Base-by-base conservation (phyloP, 1,140 invertebrate species). In the Phocides pigmalion region DNA sequence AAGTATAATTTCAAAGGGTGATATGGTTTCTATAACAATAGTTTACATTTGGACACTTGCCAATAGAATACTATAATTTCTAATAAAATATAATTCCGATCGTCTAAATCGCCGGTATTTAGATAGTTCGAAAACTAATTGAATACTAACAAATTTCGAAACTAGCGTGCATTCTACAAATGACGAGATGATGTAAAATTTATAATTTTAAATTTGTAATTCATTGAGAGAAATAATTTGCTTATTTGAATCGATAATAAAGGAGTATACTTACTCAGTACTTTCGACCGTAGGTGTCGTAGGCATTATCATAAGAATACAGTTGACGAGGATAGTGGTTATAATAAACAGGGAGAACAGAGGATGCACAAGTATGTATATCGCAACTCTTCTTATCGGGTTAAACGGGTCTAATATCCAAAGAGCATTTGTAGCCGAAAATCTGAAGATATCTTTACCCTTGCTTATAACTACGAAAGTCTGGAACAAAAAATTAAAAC, bases 361-460 rank as follows among this genome's bases (percentile, higher is more conserved):
- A 91, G 97, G 97, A 95, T 99, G 98, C 86, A 98, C 98, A 92
- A 99, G 94, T 93, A 99, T 97, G 93, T 97, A 98, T 93, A 99
- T 98, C 84, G 98, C 98, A 87, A 98, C 96, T 91, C 98, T 95
- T 93, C 98, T 96, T 92, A 99, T 96, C 72, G 98, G 98, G 94
- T 99, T 99, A 94, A 99, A 99, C 71, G 98, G 98, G 93, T 97
- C 96, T 82, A 99, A 94, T 87, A 98, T 94, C 95, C 96, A 99
- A 90, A 99, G 93, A 89, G 98, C 98, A 92, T 99, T 96, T 74
- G 97, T 98, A 84, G 98, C 97, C 93, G 97, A 98, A 95, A 99
- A 99, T 93, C 98, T 95, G 95, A 98, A 99, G 93, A 99, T 98
- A 93, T 98, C 97, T 94, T 98, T 98, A 93, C 98, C 98, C 94